Evolutionary conservation across 2,113 vertebrate species (phyloP).

Genomic region (Salvator merianae): DNA sequence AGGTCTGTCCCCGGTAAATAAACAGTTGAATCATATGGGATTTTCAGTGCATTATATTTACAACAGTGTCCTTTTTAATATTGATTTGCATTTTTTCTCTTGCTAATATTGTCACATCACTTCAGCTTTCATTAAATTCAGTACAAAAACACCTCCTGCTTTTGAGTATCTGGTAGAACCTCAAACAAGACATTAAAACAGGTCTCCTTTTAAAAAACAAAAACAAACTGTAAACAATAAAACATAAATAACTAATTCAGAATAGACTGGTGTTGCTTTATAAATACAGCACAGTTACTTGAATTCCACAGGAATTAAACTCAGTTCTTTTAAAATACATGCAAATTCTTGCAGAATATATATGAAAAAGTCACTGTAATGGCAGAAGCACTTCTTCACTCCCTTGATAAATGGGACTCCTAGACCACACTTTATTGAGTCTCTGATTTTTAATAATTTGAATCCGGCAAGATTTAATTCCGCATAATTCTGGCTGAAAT

Average conservation of each 20-base stretch:
- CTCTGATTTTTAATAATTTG: conserved; percentile 87
- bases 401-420: conserved; percentile 85
- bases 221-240: conserved; percentile 52
- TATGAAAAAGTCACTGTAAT: conserved; percentile 80
- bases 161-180: conserved; percentile 50
- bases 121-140: conserved; percentile 47
- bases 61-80: conserved; percentile 38
- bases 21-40: neutral
- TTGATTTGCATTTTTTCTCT: conserved; percentile 34
- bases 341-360: conserved; percentile 83
- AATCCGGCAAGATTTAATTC: conserved; percentile 89
- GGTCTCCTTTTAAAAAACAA: conserved; percentile 56
- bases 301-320: conserved; percentile 81
- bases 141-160: conserved; percentile 23
- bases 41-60: conserved; percentile 41
- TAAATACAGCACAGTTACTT: conserved; percentile 74
- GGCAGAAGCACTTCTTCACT: conserved; percentile 70
- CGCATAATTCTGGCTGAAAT: conserved; percentile 90
- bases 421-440: conserved; percentile 87
- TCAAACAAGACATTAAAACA: conserved; percentile 68
- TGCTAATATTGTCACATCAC: conserved; percentile 12
- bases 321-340: conserved; percentile 81
- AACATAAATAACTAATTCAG: conserved; percentile 62
- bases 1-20: neutral
- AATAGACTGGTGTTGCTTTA: conserved; percentile 63